These are phyloP conservation scores for Pseudopodoces humilis DNA, from an alignment of 2,113 vertebrate species.

Conservation along the genomic window DNA sequence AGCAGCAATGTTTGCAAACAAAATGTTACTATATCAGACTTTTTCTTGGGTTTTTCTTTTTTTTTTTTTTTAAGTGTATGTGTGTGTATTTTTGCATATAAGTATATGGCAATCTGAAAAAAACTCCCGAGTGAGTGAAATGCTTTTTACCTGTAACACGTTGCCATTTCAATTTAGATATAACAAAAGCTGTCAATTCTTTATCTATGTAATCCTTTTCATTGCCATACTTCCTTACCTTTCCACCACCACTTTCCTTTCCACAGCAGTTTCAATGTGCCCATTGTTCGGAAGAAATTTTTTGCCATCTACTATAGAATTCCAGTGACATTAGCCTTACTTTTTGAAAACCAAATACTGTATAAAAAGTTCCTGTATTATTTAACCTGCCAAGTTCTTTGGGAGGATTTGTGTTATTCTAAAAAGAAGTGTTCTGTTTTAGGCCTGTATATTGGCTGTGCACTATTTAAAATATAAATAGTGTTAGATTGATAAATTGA, in stretches of 20 bases:
- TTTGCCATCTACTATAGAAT: background rate
- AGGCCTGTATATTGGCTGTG: background rate
- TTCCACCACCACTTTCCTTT: background rate
- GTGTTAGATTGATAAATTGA: background rate
- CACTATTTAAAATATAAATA: background rate
- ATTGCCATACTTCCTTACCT: background rate
- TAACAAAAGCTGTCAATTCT: background rate
- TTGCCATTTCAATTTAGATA: background rate
- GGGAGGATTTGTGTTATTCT: background rate
- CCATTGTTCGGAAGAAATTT: background rate
- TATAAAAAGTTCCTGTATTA: background rate
- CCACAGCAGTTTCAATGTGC: background rate
- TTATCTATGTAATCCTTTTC: background rate
- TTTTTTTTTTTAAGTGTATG: too few species aligned
- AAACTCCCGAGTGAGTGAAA: accelerated
- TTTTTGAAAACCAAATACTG: background rate
- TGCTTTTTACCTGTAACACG: background rate
- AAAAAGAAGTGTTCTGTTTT: background rate
- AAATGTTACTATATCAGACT: background rate
- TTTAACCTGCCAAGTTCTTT: background rate
- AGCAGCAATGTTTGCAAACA: background rate
- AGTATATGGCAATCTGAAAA: background rate
- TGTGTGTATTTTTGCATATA: background rate
- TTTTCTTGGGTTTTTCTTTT: background rate
- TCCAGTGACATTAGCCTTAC: background rate